These are phyloP conservation scores for Bovichtus variegatus DNA, from an alignment of 2,797 vertebrate species.

Conservation along the genomic window DNA sequence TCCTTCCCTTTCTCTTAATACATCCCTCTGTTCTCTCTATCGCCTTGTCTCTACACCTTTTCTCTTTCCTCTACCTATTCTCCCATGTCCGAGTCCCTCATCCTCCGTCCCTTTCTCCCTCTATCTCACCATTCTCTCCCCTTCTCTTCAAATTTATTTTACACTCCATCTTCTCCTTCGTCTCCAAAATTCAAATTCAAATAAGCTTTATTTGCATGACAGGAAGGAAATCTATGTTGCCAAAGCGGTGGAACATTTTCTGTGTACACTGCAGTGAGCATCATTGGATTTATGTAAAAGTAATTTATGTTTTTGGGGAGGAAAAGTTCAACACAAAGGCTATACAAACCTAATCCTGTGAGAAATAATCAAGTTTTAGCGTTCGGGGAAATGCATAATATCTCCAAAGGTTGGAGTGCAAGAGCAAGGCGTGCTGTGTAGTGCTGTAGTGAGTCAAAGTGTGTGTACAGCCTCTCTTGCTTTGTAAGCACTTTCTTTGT, in stretches of 20 bases:
- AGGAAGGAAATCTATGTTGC: constrained; percentile 23
- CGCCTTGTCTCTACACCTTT: neutral
- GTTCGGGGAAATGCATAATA: constrained; percentile 8
- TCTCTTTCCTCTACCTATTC: neutral
- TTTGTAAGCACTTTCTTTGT: constrained; percentile 27
- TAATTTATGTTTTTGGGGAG: neutral
- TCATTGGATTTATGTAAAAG: constrained; percentile 19
- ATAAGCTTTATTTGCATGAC: constrained; percentile 33
- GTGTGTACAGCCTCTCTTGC: constrained; percentile 37
- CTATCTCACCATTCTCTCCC: constrained; percentile 7
- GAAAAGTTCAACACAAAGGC: neutral
- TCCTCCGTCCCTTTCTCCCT: neutral
- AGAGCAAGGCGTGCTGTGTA: constrained; percentile 5
- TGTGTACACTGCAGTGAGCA: neutral
- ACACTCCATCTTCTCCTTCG: neutral
- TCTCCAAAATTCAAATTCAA: constrained; percentile 38
- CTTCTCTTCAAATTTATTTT: constrained; percentile 27
- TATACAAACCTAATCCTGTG: neutral
- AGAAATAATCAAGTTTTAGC: constrained; percentile 7
- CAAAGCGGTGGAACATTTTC: constrained; percentile 12
- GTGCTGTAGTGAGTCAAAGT: constrained; percentile 41
- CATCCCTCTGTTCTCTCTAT: constrained; percentile 17
- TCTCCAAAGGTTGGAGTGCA: constrained; percentile 12
- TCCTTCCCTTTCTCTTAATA: constrained; percentile 2
- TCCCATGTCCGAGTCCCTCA: neutral